Conservation (phyloP, 2,113 vertebrate genomes). For the Saimiri boliviensis region DNA sequence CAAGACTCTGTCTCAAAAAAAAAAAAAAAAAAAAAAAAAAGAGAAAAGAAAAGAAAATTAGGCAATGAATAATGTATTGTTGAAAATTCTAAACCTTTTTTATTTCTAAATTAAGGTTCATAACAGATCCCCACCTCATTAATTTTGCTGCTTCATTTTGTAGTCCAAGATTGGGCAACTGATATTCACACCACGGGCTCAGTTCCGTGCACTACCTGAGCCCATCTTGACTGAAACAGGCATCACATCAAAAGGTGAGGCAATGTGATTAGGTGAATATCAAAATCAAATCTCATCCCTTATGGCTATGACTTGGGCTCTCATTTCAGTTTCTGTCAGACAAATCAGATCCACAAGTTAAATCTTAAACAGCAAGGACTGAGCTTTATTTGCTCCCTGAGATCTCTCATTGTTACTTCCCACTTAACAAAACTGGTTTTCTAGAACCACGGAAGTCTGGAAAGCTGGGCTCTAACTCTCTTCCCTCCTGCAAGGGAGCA, state of each 20-base stretch:
- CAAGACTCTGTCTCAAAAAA: no score
- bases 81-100: neutral
- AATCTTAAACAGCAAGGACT: neutral
- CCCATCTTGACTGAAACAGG: neutral
- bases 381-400: neutral
- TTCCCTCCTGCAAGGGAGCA: no score
- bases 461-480: neutral
- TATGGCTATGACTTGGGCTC: neutral
- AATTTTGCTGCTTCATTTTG: neutral
- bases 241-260: neutral
- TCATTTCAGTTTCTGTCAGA: neutral
- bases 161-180: neutral
- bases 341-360: neutral
- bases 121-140: neutral
- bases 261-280: neutral
- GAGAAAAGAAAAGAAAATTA: neutral
- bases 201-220: accelerated
- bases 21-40: no score
- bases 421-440: neutral
- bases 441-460: neutral
- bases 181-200: neutral
- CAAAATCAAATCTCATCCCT: neutral
- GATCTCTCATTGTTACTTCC: neutral
- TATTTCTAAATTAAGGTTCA: neutral
- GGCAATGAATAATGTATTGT: neutral